Evolutionary conservation across 2,888 invertebrate genomes (phyloP).

Genomic region (Sesia apiformis): DNA sequence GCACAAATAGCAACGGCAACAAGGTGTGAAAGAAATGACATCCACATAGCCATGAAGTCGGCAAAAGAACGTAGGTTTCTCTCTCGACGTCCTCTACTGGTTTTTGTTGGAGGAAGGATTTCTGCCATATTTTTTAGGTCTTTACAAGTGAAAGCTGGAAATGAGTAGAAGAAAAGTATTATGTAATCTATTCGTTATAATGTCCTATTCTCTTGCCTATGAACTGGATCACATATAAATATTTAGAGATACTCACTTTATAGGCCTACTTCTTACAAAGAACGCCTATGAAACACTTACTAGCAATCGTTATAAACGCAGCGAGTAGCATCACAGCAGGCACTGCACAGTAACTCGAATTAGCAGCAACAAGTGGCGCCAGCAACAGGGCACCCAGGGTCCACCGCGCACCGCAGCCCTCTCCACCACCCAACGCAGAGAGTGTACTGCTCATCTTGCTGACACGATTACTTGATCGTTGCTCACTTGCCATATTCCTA

Average conservation of each 20-base stretch:
- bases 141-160: slow-evolving; percentile 55
- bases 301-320: slow-evolving; percentile 65
- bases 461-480: slow-evolving; percentile 4
- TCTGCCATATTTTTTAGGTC: slow-evolving; percentile 54
- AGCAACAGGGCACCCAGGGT: slow-evolving; percentile 74
- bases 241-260: too few relatives aligned
- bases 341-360: slow-evolving; percentile 74
- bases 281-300: slow-evolving; percentile 32
- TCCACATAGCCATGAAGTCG: slow-evolving; percentile 76
- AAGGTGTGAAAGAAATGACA: slow-evolving; percentile 72
- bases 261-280: too few relatives aligned
- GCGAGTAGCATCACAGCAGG: slow-evolving; percentile 70
- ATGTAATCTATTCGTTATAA: not conserved
- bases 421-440: slow-evolving; percentile 40
- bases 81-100: slow-evolving; percentile 49
- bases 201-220: too few relatives aligned
- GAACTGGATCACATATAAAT: too few relatives aligned
- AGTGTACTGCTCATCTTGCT: slow-evolving; percentile 38
- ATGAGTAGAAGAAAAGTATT: not conserved
- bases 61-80: slow-evolving; percentile 67
- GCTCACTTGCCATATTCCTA: slow-evolving; percentile 32
- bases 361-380: slow-evolving; percentile 74
- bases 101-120: slow-evolving; percentile 51
- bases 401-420: slow-evolving; percentile 69
- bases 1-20: slow-evolving; percentile 77